Evolutionary conservation across 2,113 vertebrate species (phyloP), one percentile per base, ranked within the genome.

Genomic region (Tachysurus fulvidraco): DNA sequence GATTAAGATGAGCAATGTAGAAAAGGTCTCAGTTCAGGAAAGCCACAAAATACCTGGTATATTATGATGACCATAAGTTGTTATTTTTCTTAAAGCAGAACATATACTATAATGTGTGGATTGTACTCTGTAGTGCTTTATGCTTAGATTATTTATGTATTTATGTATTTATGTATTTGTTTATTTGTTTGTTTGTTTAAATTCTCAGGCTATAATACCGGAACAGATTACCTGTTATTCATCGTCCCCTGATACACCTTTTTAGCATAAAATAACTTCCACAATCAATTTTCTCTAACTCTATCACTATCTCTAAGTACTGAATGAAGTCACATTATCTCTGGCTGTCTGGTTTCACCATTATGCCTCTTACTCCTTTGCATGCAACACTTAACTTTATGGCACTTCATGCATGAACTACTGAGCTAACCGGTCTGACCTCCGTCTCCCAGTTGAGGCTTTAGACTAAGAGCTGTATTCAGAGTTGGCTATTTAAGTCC

Each of bases 381-480:
- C n/a, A 84, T 83, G 55, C 85, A 87, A 85, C 62, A 81, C n/a
- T 44, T n/a, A 86, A 88, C 79, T 83, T 54, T 81, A 85, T 88
- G 86, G 86, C 89, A 89, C 74, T 78, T 46, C 46, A 54, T 86
- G 50, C 76, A 71, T 67, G 50, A 76, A 77, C 67, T 46, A 79
- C 46, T 69, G 41, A 88, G 59, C 71, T 84, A 86, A 86, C 41
- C 28, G 16, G 52, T 2, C 28, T 6, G 2, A 50, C 11, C 36
- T 30, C 41, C 57, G 36, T 81, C 17, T 73, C 71, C 60, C 54
- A 25, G 52, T 2, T 36, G 11, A 21, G 57, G 25, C 41, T 65
- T 69, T 17, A 79, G 62, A 60, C 62, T 59, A 60, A 60, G 23
- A 5, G 74, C 21, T 62, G 73, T 76, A 76, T 50, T 50, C 73